Base-by-base conservation (phyloP, 1,140 invertebrate genomes). In the Aphaenogaster ashmeadi region DNA sequence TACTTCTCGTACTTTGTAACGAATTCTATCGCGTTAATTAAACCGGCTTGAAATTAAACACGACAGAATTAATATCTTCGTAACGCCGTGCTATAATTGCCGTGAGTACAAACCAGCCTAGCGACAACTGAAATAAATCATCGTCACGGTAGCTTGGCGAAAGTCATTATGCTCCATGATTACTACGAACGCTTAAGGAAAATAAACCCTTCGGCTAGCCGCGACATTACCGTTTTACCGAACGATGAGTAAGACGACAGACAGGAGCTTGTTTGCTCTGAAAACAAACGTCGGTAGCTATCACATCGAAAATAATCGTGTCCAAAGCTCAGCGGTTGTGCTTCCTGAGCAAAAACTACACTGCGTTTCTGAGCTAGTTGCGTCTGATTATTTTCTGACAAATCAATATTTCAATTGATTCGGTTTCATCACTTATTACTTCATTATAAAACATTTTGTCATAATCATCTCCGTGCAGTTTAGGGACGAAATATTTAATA, bases 81-180 rank as follows among this genome's bases (percentile, higher is more conserved):
- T 71, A 69, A 81, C 36, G 64, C 15, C 8, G 52, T 41, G 47
- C 52, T 36, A 36, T 84, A 84, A 75, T 84, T 72, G 21, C 18
- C 41, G 56, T 13, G 67, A 83, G 52, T 58, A 54, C 9, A 27
- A 56, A 71, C 38, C 36, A 36, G 27, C 9, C 54, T 47, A 27
- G 80, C 41, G 80, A 47, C 56, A 47, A 27, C 18, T 47, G 27
- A 84, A 62, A 84, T 75, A 84, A 84, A 84, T 84, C 54, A 47
- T 62, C 54, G 27, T 84, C 69, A 38, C 64, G 27, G n/a, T 71
- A 21, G 54, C 27, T 47, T 36, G 67, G 52, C 33, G 80, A 75
- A 84, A 64, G 69, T 84, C 54, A 84, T 84, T 84, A 84, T 72
- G 56, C 54, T 60, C 54, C 9, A 44, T 47, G 69, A 84, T 84